Evolutionary conservation across 1,140 invertebrate species (phyloP).

Genomic region (Gryon sp.): DNA sequence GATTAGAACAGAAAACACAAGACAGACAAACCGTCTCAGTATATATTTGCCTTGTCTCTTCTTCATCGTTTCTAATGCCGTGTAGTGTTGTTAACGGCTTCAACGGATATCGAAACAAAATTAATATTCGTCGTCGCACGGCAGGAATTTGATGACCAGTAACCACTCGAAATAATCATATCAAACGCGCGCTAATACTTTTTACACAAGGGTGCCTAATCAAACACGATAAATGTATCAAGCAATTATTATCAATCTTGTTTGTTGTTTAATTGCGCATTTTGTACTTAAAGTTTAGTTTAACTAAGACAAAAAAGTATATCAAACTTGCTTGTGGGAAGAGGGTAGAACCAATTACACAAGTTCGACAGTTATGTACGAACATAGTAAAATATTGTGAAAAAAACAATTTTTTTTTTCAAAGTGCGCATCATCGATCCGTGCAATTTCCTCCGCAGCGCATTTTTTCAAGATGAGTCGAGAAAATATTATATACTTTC

Average conservation of each 20-base stretch:
- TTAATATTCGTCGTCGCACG: slow-evolving; percentile 17
- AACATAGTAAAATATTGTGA: slow-evolving; percentile 57
- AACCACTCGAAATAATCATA: slow-evolving; percentile 1
- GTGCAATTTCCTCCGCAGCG: slow-evolving; percentile 44
- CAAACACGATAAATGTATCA: not conserved
- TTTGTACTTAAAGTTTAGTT: slow-evolving; percentile 68
- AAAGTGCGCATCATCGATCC: slow-evolving; percentile 37
- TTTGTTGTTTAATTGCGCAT: slow-evolving; percentile 65
- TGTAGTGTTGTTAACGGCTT: too few species aligned
- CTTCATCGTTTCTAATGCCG: slow-evolving; percentile 21
- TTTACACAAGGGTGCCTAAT: slow-evolving; percentile 66
- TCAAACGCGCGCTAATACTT: slow-evolving; percentile 39
- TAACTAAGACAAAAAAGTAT: slow-evolving; percentile 72
- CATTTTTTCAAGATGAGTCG: slow-evolving; percentile 53
- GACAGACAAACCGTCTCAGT: slow-evolving; percentile 10
- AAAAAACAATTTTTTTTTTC: too few species aligned
- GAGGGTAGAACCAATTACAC: slow-evolving; percentile 76
- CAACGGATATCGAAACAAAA: slow-evolving; percentile 1
- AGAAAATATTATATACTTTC: slow-evolving; percentile 42
- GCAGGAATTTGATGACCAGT: slow-evolving; percentile 33
- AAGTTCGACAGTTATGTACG: slow-evolving; percentile 70
- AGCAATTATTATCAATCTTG: too few species aligned
- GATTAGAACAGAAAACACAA: slow-evolving; percentile 6
- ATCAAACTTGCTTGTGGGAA: slow-evolving; percentile 76
- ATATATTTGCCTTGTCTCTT: slow-evolving; percentile 32